Conservation (phyloP, 2,888 invertebrate species). For the Hirtodrosophila cameraria region DNA sequence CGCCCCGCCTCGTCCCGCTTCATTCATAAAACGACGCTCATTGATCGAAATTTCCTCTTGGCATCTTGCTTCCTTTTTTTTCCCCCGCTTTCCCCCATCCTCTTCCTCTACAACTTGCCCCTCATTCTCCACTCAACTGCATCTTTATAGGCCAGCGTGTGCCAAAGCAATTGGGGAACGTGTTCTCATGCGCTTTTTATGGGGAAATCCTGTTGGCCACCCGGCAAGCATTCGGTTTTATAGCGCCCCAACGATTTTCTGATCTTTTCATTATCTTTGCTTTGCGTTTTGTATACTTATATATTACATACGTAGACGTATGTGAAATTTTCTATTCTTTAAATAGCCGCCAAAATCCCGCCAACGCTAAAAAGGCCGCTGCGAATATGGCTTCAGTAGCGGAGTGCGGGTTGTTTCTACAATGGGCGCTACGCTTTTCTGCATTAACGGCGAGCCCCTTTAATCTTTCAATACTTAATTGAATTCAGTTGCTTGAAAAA, state of each 20-base stretch:
- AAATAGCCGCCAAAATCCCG: constrained; percentile 45
- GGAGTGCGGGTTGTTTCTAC: constrained; percentile 29
- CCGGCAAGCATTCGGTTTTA: constrained; percentile 61
- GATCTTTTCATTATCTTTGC: constrained; percentile 42
- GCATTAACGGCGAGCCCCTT: neutral
- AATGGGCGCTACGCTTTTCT: constrained; percentile 13
- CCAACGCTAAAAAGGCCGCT: constrained; percentile 27
- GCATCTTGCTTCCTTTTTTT: constrained; percentile 46
- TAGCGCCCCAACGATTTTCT: constrained; percentile 58
- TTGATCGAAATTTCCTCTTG: constrained; percentile 72
- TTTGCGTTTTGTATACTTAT: too few relatives aligned
- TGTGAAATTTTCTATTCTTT: constrained; percentile 20
- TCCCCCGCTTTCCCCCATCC: neutral
- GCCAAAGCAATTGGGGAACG: constrained; percentile 36
- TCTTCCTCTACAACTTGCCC: too few relatives aligned
- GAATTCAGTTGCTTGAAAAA: too few relatives aligned
- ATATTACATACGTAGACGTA: constrained; percentile 7
- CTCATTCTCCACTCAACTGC: constrained; percentile 11
- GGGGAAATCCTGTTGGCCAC: constrained; percentile 80
- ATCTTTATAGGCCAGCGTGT: constrained; percentile 36
- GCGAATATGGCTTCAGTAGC: constrained; percentile 23
- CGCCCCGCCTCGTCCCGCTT: neutral
- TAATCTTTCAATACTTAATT: too few relatives aligned
- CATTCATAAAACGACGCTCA: constrained; percentile 46
- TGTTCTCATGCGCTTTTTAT: constrained; percentile 63